Conservation (phyloP, 23 tunicate genomes). For the Styela plicata region DNA sequence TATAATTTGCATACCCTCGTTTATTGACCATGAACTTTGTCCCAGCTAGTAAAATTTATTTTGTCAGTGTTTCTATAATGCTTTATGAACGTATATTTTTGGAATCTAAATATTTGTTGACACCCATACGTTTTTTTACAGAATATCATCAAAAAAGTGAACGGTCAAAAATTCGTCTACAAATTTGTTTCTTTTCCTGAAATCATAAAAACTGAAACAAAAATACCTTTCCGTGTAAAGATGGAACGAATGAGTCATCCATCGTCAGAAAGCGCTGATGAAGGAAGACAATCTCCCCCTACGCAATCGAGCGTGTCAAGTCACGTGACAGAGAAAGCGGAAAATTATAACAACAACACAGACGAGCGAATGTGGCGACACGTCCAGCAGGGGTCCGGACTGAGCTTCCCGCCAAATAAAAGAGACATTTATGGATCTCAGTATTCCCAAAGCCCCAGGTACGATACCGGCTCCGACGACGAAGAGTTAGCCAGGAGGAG, state of each 20-base stretch:
- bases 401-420: slow-evolving; percentile 4
- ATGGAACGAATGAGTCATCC: slow-evolving; percentile 63
- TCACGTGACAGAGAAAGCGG: slow-evolving; percentile 9
- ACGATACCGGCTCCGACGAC: neutral
- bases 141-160: slow-evolving; percentile 98
- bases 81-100: no score
- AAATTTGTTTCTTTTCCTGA: slow-evolving; percentile 97
- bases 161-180: slow-evolving; percentile 99
- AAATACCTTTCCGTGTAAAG: slow-evolving; percentile 70
- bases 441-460: slow-evolving; percentile 8
- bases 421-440: slow-evolving; percentile 3
- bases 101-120: no score
- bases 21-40: no score
- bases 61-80: no score
- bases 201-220: slow-evolving; percentile 80
- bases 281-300: slow-evolving; percentile 21
- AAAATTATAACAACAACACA: neutral
- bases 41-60: no score
- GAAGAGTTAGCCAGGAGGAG: slow-evolving; percentile 29
- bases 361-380: slow-evolving; percentile 27
- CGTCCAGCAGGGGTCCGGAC: neutral
- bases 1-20: neutral
- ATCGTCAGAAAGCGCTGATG: slow-evolving; percentile 56
- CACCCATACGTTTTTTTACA: no score
- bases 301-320: neutral